Conservation (phyloP, 2,797 vertebrate genomes). For the Heteromormyrus szaboi region DNA sequence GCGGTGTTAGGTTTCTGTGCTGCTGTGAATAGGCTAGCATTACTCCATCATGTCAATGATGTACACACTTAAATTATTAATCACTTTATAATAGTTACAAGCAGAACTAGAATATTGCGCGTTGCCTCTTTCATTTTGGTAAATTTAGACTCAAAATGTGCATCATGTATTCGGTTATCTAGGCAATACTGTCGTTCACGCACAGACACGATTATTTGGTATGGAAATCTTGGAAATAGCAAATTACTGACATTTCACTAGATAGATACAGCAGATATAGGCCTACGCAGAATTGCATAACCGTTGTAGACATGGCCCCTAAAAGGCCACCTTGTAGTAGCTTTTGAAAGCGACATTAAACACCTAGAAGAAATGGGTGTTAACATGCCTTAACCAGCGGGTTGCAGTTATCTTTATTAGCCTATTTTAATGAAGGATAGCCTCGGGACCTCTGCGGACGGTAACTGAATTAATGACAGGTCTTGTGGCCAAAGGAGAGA, state of each 20-base stretch:
- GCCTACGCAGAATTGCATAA: not conserved
- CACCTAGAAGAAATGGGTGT: not conserved
- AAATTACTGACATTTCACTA: not conserved
- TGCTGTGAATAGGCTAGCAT: not conserved
- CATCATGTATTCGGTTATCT: not conserved
- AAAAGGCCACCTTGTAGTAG: not conserved
- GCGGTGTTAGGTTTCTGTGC: not conserved
- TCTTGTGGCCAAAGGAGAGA: not conserved
- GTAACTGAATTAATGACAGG: slow-evolving; percentile 29
- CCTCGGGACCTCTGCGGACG: slow-evolving; percentile 26
- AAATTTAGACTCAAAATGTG: not conserved
- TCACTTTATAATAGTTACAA: not conserved
- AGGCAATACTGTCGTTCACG: not conserved
- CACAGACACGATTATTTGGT: not conserved
- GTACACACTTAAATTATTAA: not conserved
- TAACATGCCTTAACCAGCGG: slow-evolving; percentile 30
- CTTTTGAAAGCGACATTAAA: not conserved
- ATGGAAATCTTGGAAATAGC: not conserved
- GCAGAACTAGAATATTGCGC: not conserved
- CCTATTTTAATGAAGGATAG: slow-evolving; percentile 32
- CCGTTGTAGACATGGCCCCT: not conserved
- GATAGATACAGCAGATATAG: not conserved
- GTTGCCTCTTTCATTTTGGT: not conserved
- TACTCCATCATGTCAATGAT: not conserved
- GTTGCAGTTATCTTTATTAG: slow-evolving; percentile 30